Percentiles rank a stretch among this genome's conserved stretches.
phyloP scores from a whole-genome alignment of 1,140 invertebrate species.

The Maniola jurtina region DNA sequence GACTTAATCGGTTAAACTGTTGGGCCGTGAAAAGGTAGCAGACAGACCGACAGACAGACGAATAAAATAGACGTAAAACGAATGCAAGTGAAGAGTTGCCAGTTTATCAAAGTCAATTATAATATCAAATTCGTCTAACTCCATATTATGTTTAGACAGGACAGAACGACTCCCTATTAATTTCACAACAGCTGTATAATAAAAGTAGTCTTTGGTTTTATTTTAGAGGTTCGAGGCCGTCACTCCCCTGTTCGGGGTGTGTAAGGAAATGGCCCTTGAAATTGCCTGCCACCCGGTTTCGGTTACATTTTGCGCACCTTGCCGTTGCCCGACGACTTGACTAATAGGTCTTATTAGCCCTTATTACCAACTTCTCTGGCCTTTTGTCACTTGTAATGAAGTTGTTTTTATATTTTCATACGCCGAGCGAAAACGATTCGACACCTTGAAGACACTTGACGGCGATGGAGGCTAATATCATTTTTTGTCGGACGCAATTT shows the following conservation, averaged over 20 bases:
- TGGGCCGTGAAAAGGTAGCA: no score
- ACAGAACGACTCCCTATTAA: constrained; percentile 31
- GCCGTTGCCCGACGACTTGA: constrained; percentile 49
- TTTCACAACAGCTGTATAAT: constrained; percentile 46
- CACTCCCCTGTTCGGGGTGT: constrained; percentile 40
- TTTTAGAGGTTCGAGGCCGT: constrained; percentile 36
- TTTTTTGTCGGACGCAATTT: constrained; percentile 16
- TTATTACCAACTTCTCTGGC: constrained; percentile 48
- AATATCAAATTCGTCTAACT: not conserved
- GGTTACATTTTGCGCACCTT: constrained; percentile 58
- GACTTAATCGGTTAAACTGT: no score
- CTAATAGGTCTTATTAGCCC: constrained; percentile 57
- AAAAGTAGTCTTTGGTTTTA: constrained; percentile 45
- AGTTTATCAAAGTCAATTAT: no score
- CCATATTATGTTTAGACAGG: constrained; percentile 18
- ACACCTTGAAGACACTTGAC: not conserved
- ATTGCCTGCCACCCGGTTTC: constrained; percentile 50
- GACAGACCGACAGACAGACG: no score
- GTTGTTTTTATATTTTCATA: constrained; percentile 37
- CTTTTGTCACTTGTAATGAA: constrained; percentile 59
- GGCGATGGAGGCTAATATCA: constrained; percentile 13
- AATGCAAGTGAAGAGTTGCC: no score
- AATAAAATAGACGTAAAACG: no score
- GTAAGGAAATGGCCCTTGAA: constrained; percentile 67
- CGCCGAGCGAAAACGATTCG: constrained; percentile 16